Evolutionary conservation across 92 coral and sea anemone species (phyloP).

Genomic region (Zoanthus sociatus): DNA sequence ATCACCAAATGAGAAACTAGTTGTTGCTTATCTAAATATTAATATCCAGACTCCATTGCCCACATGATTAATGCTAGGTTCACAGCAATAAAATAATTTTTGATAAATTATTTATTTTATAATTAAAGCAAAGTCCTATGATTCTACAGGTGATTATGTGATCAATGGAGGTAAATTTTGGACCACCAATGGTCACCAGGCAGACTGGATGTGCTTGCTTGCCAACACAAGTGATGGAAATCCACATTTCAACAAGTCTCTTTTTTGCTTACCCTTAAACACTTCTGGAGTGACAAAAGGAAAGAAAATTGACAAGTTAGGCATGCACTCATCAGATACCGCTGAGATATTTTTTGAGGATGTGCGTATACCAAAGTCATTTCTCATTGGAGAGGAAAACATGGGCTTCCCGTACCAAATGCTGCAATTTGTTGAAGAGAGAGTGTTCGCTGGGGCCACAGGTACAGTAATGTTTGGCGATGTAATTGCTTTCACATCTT

Average conservation of each 20-base stretch:
- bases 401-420: constrained; percentile 96
- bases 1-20: too few relatives aligned
- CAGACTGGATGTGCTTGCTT: constrained; percentile 98
- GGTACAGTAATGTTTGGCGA: constrained; percentile 49
- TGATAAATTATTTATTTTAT: too few relatives aligned
- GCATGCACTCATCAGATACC: constrained; percentile 98
- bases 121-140: too few relatives aligned
- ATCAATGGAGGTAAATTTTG: constrained; percentile 98
- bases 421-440: constrained; percentile 98
- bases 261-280: constrained; percentile 85
- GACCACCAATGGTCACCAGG: constrained; percentile 97
- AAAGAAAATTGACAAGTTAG: constrained; percentile 86
- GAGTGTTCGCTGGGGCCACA: constrained; percentile 95
- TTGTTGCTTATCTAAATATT: too few relatives aligned
- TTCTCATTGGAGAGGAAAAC: constrained; percentile 91
- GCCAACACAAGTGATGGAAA: constrained; percentile 94
- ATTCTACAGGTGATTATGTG: constrained; percentile 81
- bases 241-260: constrained; percentile 88
- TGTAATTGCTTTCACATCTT: background rate
- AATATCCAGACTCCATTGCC: too few relatives aligned
- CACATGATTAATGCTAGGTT: too few relatives aligned
- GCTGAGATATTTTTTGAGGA: constrained; percentile 98
- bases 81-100: too few relatives aligned
- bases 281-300: constrained; percentile 84
- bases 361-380: constrained; percentile 92